Percentiles rank a stretch among this genome's conserved stretches.
Conservation (phyloP, 2,888 invertebrate species). For the Leptopilina myrica region DNA sequence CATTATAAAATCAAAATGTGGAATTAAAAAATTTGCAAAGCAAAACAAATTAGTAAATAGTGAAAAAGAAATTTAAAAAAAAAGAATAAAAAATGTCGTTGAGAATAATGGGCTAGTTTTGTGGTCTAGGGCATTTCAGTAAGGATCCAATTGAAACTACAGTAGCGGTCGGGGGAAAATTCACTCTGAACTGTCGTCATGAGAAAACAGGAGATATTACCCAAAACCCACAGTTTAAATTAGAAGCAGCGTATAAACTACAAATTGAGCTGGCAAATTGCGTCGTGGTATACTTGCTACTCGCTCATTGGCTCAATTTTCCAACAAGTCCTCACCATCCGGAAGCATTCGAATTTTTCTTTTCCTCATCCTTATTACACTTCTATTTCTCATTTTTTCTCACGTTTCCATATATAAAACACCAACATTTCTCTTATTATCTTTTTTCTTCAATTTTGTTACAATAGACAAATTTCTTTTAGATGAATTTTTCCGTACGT, state of each 20-base stretch:
- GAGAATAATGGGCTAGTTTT: constrained; percentile 70
- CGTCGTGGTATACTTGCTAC: constrained; percentile 61
- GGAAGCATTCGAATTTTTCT: constrained; percentile 50
- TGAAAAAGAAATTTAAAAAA: constrained; percentile 33
- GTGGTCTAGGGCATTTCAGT: constrained; percentile 60
- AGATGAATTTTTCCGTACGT: too few species aligned
- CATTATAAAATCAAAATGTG: too few species aligned
- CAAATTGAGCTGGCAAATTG: constrained; percentile 72
- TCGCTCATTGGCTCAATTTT: constrained; percentile 54
- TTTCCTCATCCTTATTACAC: constrained; percentile 10
- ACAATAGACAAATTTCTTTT: too few species aligned
- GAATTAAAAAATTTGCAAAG: not conserved
- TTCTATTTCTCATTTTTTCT: constrained; percentile 2
- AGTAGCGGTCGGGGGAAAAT: constrained; percentile 41
- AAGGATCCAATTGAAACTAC: constrained; percentile 54
- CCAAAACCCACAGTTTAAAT: constrained; percentile 73
- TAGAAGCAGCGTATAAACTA: constrained; percentile 69
- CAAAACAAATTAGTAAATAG: not conserved
- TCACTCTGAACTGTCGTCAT: constrained; percentile 66
- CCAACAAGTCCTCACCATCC: constrained; percentile 49
- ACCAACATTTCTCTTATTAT: too few species aligned
- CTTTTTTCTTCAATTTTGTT: too few species aligned
- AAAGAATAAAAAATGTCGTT: constrained; percentile 56
- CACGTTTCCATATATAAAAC: not conserved
- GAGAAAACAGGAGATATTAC: constrained; percentile 71